phyloP scores from a whole-genome alignment of 2,113 vertebrate species.

The Thunnus thynnus region DNA sequence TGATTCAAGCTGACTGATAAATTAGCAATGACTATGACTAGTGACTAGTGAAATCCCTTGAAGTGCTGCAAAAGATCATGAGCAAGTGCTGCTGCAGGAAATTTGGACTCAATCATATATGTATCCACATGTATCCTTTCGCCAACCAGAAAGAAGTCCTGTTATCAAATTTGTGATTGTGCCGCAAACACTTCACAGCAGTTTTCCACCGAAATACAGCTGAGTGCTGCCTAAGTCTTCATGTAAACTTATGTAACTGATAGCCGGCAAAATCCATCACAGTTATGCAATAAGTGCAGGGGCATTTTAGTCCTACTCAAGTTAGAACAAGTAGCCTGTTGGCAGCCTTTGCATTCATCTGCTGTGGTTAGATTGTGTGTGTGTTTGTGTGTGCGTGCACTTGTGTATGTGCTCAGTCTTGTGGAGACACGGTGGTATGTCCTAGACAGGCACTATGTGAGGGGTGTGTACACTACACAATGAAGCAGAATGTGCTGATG shows the following conservation, averaged over 20 bases:
- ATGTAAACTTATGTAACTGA: neutral
- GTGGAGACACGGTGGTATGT: slow-evolving; percentile 22
- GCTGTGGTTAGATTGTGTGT: neutral
- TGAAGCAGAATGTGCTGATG: slow-evolving; percentile 73
- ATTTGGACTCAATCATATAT: slow-evolving; percentile 33
- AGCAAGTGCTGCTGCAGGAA: slow-evolving; percentile 50
- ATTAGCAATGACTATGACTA: neutral
- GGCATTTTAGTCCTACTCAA: neutral
- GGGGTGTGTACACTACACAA: slow-evolving; percentile 52
- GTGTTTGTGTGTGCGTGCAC: neutral
- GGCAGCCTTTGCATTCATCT: neutral
- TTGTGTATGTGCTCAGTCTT: slow-evolving; percentile 31
- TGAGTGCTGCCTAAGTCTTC: neutral
- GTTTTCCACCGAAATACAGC: neutral
- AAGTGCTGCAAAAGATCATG: slow-evolving; percentile 1
- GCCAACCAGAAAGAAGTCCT: neutral
- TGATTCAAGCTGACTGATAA: neutral
- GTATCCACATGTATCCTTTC: neutral
- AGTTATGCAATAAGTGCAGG: slow-evolving; percentile 6
- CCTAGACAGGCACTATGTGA: slow-evolving; percentile 12
- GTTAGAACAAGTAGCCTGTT: slow-evolving; percentile 36
- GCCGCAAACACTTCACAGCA: neutral
- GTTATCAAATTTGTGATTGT: neutral
- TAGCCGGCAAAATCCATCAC: neutral
- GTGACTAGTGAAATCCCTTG: neutral